Conservation (phyloP, 2,888 invertebrate species). For the Listrodromus nycthemerus region DNA sequence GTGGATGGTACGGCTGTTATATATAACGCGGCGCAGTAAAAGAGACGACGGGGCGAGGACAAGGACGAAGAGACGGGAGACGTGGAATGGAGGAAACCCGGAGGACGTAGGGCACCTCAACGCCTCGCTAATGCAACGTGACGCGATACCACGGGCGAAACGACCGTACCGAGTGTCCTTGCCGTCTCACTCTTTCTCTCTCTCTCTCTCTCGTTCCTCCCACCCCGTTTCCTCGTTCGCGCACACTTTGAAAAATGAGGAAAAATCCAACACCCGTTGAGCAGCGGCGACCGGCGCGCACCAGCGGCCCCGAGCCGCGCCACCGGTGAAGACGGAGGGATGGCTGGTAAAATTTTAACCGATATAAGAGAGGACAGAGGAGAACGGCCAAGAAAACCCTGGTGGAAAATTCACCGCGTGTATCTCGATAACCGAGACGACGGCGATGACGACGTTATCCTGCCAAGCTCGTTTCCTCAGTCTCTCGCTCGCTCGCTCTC, state of each 20-base stretch:
- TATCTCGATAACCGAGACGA: slow-evolving; percentile 58
- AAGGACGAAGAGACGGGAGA: slow-evolving; percentile 61
- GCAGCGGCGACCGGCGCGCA: slow-evolving; percentile 25
- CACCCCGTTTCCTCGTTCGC: slow-evolving; percentile 41
- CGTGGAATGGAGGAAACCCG: slow-evolving; percentile 71
- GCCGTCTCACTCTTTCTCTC: slow-evolving; percentile 61
- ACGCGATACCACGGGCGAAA: slow-evolving; percentile 76
- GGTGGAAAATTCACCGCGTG: slow-evolving; percentile 61
- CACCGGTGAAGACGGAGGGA: slow-evolving; percentile 25
- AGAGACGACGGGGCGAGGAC: slow-evolving; percentile 63
- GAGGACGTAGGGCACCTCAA: slow-evolving; percentile 75
- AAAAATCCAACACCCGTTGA: slow-evolving; percentile 57
- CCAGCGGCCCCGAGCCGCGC: too few relatives aligned
- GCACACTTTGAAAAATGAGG: slow-evolving; percentile 55
- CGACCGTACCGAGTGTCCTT: slow-evolving; percentile 51
- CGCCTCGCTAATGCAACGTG: slow-evolving; percentile 80
- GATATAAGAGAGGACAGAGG: slow-evolving; percentile 42
- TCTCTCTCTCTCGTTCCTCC: slow-evolving; percentile 61
- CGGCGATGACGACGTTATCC: slow-evolving; percentile 53
- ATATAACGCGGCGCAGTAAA: slow-evolving; percentile 30
- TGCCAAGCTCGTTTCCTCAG: slow-evolving; percentile 39
- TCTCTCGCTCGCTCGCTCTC: slow-evolving; percentile 28
- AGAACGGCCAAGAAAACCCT: slow-evolving; percentile 22
- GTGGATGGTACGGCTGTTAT: slow-evolving; percentile 53
- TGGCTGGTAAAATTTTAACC: slow-evolving; percentile 60